Conservation (phyloP, 2,888 invertebrate species). For the Drepanosiphum platanoidis region DNA sequence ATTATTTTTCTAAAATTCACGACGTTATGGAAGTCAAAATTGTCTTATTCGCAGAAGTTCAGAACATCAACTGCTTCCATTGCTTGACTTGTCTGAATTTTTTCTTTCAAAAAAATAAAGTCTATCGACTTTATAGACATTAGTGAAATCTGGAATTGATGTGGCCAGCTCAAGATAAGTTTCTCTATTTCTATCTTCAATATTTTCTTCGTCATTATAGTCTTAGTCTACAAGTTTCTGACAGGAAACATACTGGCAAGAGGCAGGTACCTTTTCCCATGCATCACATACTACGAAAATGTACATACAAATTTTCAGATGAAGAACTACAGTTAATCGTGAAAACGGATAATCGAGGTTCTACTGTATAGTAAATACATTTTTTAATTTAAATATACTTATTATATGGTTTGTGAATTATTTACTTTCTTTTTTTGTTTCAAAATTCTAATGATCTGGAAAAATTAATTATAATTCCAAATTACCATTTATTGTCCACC, state of each 20-base stretch:
- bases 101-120: conserved; percentile 47
- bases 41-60: conserved; percentile 22
- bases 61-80: conserved; percentile 39
- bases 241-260: conserved; percentile 8
- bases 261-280: conserved; percentile 26
- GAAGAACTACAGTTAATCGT: too few relatives aligned
- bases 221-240: conserved; percentile 25
- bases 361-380: too few relatives aligned
- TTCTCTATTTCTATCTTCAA: conserved; percentile 4
- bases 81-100: conserved; percentile 38
- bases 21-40: background rate
- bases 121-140: conserved; percentile 32
- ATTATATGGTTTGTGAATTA: too few relatives aligned
- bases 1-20: background rate
- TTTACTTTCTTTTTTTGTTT: too few relatives aligned
- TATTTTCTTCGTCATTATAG: conserved; percentile 27
- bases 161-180: conserved; percentile 9
- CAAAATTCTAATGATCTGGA: too few relatives aligned
- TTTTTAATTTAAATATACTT: too few relatives aligned
- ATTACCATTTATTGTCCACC: too few relatives aligned
- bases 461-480: too few relatives aligned
- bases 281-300: conserved; percentile 41
- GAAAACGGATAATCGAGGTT: too few relatives aligned
- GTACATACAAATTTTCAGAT: too few relatives aligned
- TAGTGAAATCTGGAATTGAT: conserved; percentile 45